Evolutionary conservation across 1,140 invertebrate species (phyloP).

Genomic region (Chelonus insularis): DNA sequence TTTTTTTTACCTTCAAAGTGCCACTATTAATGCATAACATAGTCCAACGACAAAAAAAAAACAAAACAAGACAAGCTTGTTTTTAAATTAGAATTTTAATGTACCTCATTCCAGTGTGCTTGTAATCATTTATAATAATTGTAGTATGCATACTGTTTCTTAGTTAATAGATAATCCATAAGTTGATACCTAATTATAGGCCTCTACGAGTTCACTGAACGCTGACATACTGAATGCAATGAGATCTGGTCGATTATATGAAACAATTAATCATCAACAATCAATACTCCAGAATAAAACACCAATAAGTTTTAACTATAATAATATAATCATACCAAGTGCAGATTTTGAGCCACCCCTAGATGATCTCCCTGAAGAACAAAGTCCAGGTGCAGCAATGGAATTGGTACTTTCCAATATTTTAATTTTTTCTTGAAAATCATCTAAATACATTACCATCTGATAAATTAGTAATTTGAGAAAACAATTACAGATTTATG

Average conservation of each 20-base stretch:
- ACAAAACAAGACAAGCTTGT: too few species aligned
- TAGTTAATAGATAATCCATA: too few species aligned
- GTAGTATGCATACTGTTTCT: too few species aligned
- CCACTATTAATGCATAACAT: too few species aligned
- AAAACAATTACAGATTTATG: constrained; percentile 53
- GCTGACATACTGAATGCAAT: constrained; percentile 5
- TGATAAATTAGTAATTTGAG: not conserved
- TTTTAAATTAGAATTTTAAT: too few species aligned
- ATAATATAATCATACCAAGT: constrained; percentile 15
- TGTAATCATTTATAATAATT: too few species aligned
- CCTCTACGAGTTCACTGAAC: constrained; percentile 21
- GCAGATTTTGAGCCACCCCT: constrained; percentile 34
- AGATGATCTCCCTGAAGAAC: constrained; percentile 35
- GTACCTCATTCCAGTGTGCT: too few species aligned
- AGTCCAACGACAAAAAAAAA: too few species aligned
- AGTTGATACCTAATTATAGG: constrained; percentile 20
- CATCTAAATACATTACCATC: not conserved
- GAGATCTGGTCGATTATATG: constrained; percentile 16
- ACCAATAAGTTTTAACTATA: constrained; percentile 11
- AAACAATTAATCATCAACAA: constrained; percentile 7
- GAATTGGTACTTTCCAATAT: constrained; percentile 42
- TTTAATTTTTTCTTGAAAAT: not conserved
- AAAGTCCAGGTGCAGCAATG: constrained; percentile 53
- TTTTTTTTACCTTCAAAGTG: too few species aligned
- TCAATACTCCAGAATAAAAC: constrained; percentile 7